phyloP scores from a whole-genome alignment of 2,888 invertebrate genomes.

The Hipparchia semele region DNA sequence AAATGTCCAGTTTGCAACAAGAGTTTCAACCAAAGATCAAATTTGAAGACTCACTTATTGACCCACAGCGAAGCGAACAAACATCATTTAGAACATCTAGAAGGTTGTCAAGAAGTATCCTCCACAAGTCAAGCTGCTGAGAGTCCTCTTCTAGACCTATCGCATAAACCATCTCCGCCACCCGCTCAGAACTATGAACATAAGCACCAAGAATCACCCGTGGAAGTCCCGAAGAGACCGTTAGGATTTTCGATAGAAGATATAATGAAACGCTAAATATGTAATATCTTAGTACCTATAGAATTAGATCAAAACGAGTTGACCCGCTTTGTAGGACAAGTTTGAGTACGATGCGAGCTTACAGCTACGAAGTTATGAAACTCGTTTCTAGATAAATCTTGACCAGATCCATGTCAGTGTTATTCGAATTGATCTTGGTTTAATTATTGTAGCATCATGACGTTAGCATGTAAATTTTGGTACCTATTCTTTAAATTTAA shows the following conservation, averaged over 20 bases:
- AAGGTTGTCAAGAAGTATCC: constrained; percentile 79
- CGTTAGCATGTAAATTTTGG: constrained; percentile 11
- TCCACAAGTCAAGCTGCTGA: constrained; percentile 77
- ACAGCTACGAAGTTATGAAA: constrained; percentile 38
- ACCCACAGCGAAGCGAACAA: constrained; percentile 90
- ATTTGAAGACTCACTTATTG: constrained; percentile 94
- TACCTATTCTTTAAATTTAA: constrained; percentile 32
- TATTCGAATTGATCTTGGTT: constrained; percentile 5
- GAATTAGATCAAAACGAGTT: constrained; percentile 40
- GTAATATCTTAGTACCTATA: constrained; percentile 35
- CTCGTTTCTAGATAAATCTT: constrained; percentile 32
- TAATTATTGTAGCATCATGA: constrained; percentile 1
- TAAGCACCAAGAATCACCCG: constrained; percentile 63
- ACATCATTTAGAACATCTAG: constrained; percentile 75
- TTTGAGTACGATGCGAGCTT: constrained; percentile 36
- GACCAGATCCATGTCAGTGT: constrained; percentile 27
- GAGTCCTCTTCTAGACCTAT: constrained; percentile 81
- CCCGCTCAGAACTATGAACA: constrained; percentile 59
- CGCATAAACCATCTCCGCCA: constrained; percentile 76
- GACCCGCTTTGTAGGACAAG: constrained; percentile 35
- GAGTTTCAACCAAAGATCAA: constrained; percentile 96
- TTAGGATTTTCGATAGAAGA: constrained; percentile 94
- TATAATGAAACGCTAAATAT: constrained; percentile 91
- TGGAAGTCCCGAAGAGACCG: constrained; percentile 70
- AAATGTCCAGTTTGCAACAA: constrained; percentile 95